Evolutionary conservation across 2,113 vertebrate genomes (phyloP), one percentile per base, ranked within the genome.

Genomic region (Stegastes partitus): DNA sequence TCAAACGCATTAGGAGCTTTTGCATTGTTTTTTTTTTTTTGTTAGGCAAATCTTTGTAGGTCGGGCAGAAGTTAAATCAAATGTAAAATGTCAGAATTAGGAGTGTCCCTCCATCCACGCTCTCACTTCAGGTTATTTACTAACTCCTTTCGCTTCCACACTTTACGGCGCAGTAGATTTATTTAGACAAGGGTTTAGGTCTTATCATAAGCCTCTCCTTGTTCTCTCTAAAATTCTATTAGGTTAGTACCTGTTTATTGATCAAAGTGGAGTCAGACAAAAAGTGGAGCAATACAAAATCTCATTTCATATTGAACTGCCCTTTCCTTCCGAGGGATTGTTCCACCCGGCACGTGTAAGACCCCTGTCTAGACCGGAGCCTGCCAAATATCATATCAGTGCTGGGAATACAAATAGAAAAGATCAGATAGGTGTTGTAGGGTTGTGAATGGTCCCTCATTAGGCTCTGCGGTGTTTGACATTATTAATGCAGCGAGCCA

Each of bases 271-370:
- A 91, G 86, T 86, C 88, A 83, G 88, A 79, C 81, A 84, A 89
- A 88, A 91, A 78, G 81, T 67, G 73, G 85, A 84, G 86, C 84
- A 77, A 77, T 84, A 85, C 67, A 65, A 87, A 90, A 90, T 91
- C 89, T 78, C 77, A 93, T 92, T 92, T 87, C 84, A 86, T 93
- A 92, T 92, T 77, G 92, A 91, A 89, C 85, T 94, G 93, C 90
- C 94, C 93, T 94, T 93, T 92, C 61, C 85, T 77, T 87, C 80
- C 77, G 83, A 90, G 84, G 76, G 87, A 89, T 90, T 83, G 79
- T 81, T 85, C 83, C 68, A 79, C 77, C 28, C 31, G 6, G 26
- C 63, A 58, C 28, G 34, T 65, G 76, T 85, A 82, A 87, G 89
- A 91, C 85, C 90, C 77, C 55, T 22, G 87, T 89, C 89, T 91